Base-by-base conservation (phyloP, 2,113 vertebrate genomes). In the Calyptommatus sinebrachiatus region DNA sequence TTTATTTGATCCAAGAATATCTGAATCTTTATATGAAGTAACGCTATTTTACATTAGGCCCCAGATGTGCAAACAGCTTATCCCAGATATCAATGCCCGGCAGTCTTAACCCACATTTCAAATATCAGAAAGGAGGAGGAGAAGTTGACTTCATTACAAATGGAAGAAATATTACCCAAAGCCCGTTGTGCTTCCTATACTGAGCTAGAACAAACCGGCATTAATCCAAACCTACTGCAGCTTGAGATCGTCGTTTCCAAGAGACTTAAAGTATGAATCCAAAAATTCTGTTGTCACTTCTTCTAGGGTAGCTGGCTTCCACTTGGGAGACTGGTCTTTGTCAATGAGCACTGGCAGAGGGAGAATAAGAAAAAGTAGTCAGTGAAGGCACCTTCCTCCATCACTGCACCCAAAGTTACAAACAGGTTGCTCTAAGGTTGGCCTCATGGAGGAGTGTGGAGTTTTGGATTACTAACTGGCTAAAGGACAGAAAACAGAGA, bases 281-380 rank as follows among this genome's bases (percentile, higher is more conserved):
- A 99, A 61, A 16, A 85, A 89, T 87, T 96, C 93, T 22, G 97
- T 95, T 0, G 95, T 95, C 79, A 99, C 94, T 68, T 95, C 96
- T 87, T 96, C 95, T 71, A 97, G 91, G 0, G 91, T 41, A 20
- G 95, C 86, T 18, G 98, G 98, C 67, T 93, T 97, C 98, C 98
- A 99, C 85, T 89, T 94, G 31, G 97, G 97, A 77, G 80, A 95
- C 7, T 97, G 97, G 93, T 99, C 97, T 91, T 94, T 98, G 92
- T 99, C 98, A 62, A 98, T 93, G 82, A 99, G 89, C 87, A 98
- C 98, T 99, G 92, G 41, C 66, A 89, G 80, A 71, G 53, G 80
- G 76, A 82, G 61, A 0, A 76, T 0, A 71, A 80, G 12, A 88
- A 76, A 70, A 73, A 82, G 73, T 67, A 57, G 35, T 88, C 66